Evolutionary conservation across 1,140 invertebrate species (phyloP), one percentile per base, ranked within the genome.

Genomic region (Orussus abietinus): DNA sequence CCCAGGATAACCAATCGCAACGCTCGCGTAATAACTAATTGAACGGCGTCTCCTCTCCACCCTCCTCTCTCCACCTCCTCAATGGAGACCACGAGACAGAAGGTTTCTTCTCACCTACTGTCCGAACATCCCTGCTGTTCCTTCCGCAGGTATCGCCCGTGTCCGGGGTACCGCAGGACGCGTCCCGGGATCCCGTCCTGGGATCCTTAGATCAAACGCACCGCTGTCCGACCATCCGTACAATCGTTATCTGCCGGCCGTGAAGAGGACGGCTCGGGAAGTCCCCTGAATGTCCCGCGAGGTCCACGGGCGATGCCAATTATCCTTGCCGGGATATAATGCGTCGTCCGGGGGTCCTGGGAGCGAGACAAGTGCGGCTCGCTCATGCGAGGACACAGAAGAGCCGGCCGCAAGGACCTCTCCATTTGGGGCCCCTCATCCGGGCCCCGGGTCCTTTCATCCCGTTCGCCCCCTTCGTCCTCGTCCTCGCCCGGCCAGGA

Each of bases 221-320:
- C 49, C 49, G 53, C 49, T 13, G 5, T 35, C 43, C 49, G 40
- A 19, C 17, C 12, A 36, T 15, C 33, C 33, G 33, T 13, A 54
- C 49, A 62, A 62, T 62, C 56, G 56, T 59, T 64, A 64, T 64
- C 62, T 64, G 35, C 33, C 38, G 33, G n/a, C 33, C 33, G 17
- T 9, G 33, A 36, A 44, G 21, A 48, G 18, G 45, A 51, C 19
- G 30, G 38, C 7, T 30, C 33, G 11, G 25, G 17, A 9, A n/a
- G 6, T 25, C n/a, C 22, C 22, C 22, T 25, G 22, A 25, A 25
- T 25, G n/a, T 25, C 22, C 22, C 22, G 6, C n/a, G n/a, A 25
- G 6, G 22, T 51, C 39, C 41, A 11, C 30, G 26, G 34, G n/a
- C 39, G 26, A 42, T 42, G 26, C 32, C 39, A 42, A 42, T 42